phyloP scores from a whole-genome alignment of 2,888 invertebrate genomes.

The Amorpha juglandis region DNA sequence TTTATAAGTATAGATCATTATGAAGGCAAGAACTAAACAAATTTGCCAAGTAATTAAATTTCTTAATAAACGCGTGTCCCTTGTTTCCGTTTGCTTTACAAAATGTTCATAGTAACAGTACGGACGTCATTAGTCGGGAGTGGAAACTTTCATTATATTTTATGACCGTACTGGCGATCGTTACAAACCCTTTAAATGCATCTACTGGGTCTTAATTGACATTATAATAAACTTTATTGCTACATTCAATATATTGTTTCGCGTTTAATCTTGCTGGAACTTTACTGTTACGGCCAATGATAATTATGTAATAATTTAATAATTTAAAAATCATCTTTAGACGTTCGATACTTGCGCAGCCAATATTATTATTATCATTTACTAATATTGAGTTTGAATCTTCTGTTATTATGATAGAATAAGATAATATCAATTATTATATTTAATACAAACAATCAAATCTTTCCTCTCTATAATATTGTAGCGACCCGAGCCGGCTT shows the following conservation, averaged over 20 bases:
- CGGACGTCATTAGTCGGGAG: conserved; percentile 48
- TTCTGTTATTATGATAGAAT: too few relatives aligned
- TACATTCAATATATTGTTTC: conserved; percentile 42
- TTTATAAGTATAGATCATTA: background rate
- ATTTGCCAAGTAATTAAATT: conserved; percentile 37
- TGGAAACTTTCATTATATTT: conserved; percentile 63
- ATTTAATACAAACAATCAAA: too few relatives aligned
- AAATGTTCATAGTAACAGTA: conserved; percentile 42
- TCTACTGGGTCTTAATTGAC: conserved; percentile 54
- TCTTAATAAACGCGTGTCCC: conserved; percentile 42
- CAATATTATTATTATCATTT: too few relatives aligned
- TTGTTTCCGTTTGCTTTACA: conserved; percentile 42
- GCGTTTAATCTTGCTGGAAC: background rate
- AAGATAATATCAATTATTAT: too few relatives aligned
- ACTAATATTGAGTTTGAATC: too few relatives aligned
- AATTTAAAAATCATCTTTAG: background rate
- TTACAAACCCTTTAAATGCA: conserved; percentile 60
- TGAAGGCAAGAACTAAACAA: background rate
- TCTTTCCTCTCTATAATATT: too few relatives aligned
- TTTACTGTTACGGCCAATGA: background rate
- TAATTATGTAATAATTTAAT: background rate
- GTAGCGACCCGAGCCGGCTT: too few relatives aligned
- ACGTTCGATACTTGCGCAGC: background rate
- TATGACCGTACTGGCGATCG: conserved; percentile 52
- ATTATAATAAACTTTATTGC: conserved; percentile 57